These are phyloP conservation scores for Zaprionus inermis DNA, from an alignment of 1,140 invertebrate species.

Conservation along the genomic window DNA sequence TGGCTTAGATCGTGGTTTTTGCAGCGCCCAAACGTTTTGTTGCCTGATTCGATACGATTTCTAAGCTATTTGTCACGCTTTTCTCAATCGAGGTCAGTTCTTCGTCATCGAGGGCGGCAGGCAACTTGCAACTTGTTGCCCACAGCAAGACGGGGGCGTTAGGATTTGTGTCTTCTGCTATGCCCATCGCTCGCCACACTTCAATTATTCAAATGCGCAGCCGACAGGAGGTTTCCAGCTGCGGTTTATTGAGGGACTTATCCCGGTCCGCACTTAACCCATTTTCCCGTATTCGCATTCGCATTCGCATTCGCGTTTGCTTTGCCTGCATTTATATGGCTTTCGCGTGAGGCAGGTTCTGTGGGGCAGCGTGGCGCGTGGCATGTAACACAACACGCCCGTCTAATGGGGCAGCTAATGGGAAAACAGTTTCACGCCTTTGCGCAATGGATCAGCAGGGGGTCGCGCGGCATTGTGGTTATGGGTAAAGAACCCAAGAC, in stretches of 20 bases:
- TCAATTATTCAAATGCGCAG: constrained; percentile 52
- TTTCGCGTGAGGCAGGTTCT: constrained; percentile 47
- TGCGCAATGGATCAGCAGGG: constrained; percentile 8
- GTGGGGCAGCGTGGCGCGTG: constrained; percentile 8
- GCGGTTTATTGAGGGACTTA: background rate
- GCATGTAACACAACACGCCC: constrained; percentile 65
- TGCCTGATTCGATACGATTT: constrained; percentile 25
- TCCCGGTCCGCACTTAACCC: constrained; percentile 4
- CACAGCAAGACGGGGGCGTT: background rate
- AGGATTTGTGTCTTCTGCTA: constrained; percentile 20
- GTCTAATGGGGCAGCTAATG: constrained; percentile 64
- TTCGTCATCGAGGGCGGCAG: constrained; percentile 40
- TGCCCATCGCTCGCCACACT: constrained; percentile 34
- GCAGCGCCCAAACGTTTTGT: constrained; percentile 17
- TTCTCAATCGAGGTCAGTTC: constrained; percentile 41
- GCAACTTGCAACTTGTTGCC: constrained; percentile 69
- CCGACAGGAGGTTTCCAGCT: background rate
- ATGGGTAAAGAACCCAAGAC: background rate
- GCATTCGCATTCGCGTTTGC: constrained; percentile 56
- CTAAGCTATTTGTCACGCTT: constrained; percentile 68
- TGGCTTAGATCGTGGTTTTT: constrained; percentile 38
- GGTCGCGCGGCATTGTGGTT: constrained; percentile 6
- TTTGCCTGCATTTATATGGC: constrained; percentile 18
- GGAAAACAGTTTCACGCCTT: constrained; percentile 24
- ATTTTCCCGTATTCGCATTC: constrained; percentile 42